Evolutionary conservation across 1,140 invertebrate genomes (phyloP).

Genomic region (Drosophila biarmipes): DNA sequence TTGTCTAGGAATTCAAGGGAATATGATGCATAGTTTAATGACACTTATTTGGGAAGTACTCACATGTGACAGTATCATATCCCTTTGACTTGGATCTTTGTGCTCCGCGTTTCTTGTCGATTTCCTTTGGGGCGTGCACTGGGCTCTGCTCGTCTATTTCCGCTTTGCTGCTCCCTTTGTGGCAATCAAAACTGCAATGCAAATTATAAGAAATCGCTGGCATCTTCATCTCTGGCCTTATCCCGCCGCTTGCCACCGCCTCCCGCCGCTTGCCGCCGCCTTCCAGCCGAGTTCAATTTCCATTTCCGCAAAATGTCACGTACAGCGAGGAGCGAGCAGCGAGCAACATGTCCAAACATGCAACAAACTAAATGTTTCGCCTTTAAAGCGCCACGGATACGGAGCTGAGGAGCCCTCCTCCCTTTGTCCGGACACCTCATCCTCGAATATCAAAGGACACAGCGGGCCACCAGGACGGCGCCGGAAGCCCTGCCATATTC

Average conservation of each 20-base stretch:
- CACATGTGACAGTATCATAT: neutral
- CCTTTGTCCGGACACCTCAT: neutral
- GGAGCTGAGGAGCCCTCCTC: neutral
- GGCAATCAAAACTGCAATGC: slow-evolving; percentile 51
- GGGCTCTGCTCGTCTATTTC: slow-evolving; percentile 8
- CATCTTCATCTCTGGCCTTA: slow-evolving; percentile 17
- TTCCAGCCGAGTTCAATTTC: slow-evolving; percentile 11
- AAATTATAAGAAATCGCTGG: slow-evolving; percentile 40
- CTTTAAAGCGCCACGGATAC: slow-evolving; percentile 52
- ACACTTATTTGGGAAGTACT: too few relatives aligned
- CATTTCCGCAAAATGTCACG: slow-evolving; percentile 74
- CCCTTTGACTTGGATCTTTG: slow-evolving; percentile 18
- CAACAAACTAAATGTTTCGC: slow-evolving; percentile 75
- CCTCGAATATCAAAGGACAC: slow-evolving; percentile 34
- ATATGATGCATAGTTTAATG: too few relatives aligned
- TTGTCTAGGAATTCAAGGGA: too few relatives aligned
- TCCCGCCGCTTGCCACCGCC: slow-evolving; percentile 2
- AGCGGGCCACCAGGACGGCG: slow-evolving; percentile 58
- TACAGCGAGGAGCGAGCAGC: slow-evolving; percentile 35
- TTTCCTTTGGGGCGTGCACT: slow-evolving; percentile 20
- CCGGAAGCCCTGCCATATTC: slow-evolving; percentile 68
- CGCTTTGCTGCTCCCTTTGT: slow-evolving; percentile 30
- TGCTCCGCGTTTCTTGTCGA: neutral
- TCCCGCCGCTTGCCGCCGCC: slow-evolving; percentile 7
- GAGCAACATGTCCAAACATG: slow-evolving; percentile 69